These are phyloP conservation scores for Anguilla anguilla DNA, from an alignment of 2,797 vertebrate genomes.

Conservation along the genomic window DNA sequence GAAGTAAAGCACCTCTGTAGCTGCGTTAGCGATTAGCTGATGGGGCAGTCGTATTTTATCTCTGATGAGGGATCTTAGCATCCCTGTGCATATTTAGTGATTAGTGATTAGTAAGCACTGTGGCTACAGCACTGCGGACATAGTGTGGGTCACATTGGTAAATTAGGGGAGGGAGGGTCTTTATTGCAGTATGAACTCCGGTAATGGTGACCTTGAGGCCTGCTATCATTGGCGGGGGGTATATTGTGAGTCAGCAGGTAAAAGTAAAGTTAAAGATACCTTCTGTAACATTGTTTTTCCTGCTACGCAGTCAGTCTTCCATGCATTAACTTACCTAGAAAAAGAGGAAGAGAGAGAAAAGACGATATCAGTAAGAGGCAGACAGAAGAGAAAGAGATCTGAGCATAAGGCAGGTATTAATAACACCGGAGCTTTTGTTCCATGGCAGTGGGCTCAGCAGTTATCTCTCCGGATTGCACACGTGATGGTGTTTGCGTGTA, in stretches of 20 bases:
- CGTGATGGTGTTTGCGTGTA: neutral
- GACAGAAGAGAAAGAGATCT: neutral
- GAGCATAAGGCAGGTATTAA: neutral
- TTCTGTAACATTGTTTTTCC: conserved; percentile 30
- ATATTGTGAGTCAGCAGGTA: neutral
- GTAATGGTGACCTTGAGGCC: neutral
- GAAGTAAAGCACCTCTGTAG: neutral
- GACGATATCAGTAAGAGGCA: conserved; percentile 10
- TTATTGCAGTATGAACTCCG: neutral
- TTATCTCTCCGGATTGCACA: neutral
- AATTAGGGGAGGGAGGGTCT: neutral
- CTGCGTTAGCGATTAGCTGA: neutral
- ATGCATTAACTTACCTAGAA: conserved; percentile 32
- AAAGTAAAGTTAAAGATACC: conserved; percentile 2
- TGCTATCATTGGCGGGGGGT: neutral
- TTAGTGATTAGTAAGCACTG: neutral
- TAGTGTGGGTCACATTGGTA: neutral
- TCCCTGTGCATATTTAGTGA: neutral
- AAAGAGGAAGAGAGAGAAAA: conserved; percentile 25
- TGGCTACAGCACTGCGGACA: neutral
- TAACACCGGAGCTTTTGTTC: neutral
- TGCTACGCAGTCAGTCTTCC: conserved; percentile 4
- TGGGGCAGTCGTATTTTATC: neutral
- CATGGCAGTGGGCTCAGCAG: neutral
- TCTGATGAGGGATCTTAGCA: neutral